Base-by-base conservation (phyloP, 2,797 vertebrate genomes). In the Pangasius krempfi region DNA sequence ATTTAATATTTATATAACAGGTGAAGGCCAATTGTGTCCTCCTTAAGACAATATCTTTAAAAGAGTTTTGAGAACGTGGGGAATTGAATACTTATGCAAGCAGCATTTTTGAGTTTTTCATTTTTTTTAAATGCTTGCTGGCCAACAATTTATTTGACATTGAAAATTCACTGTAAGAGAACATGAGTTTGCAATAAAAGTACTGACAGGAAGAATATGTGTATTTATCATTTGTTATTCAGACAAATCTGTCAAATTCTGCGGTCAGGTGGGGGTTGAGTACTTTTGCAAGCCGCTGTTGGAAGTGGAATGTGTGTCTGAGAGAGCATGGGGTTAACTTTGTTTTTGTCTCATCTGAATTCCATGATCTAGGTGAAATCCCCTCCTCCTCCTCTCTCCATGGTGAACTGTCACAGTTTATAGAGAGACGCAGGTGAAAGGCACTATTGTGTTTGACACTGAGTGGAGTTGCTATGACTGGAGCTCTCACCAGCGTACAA, bases 401-500 rank as follows among this genome's bases (percentile, higher is more conserved):
- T 79, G 73, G 85, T 64, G 81, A 83, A 50, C 88, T 85, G 85
- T 88, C 85, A 81, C 86, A 73, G 25, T 83, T 87, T 92, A 79
- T 91, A 89, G 73, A 86, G 86, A 72, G 73, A 86, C 62, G 27
- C 76, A 62, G 76, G 25, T 81, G 86, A 89, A 88, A 91, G 62
- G 70, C 68, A 64, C 37, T 82, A 89, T 90, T 88, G 82, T 60
- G 66, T 89, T 92, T 89, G 88, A 88, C 89, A 89, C 54, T 75
- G 78, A 75, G 72, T 30, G 50, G 33, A n/a, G 30, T 54, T 86
- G 62, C 40, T 78, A 64, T 58, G 87, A 70, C 81, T 83, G 8
- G 20, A 44, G 18, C 92, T 92, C 94, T 95, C 94, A 94, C 93
- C 93, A 95, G 94, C 92, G 93, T 62, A 20, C 60, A 27, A 30